Base-by-base conservation (phyloP, 2,888 invertebrate genomes). In the Pammene aurita region DNA sequence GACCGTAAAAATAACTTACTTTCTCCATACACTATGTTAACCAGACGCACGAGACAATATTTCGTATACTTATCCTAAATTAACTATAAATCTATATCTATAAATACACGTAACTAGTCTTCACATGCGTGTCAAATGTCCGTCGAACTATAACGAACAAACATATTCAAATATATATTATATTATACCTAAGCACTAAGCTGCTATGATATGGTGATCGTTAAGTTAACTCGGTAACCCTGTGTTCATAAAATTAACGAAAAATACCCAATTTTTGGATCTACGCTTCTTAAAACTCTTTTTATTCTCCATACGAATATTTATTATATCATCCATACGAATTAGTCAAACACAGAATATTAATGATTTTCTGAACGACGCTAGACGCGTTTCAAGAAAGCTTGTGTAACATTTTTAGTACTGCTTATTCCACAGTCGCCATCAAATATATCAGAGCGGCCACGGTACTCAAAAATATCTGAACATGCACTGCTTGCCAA, bases 31-130 rank as follows among this genome's bases (percentile, higher is more conserved):
- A 38, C 61, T 50, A 18, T 52, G 16, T 35, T 0, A 16, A 38
- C 38, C 50, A 52, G 38, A 55, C 61, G 38, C 38, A 2, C 6
- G 26, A 34, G 55, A 56, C 41, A 46, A 14, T 48, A 57, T 48
- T 62, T 67, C 46, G 61, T 67, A 67, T 56, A 62, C 62, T 62
- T 61, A 48, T 46, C 42, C 48, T 16, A 62, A 56, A 63, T 58
- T 55, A 67, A 61, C 38, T 56, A 35, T 66, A 46, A 35, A 62
- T 63, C 14, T 66, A 64, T 60, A 62, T 61, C 55, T 62, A 26
- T 61, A 48, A 61, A 38, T 48, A 26, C 65, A 55, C 69, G 60
- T 69, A 60, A 65, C 69, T 69, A 69, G 69, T 69, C 69, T 64
- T 69, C 52, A 55, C 35, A 69, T 48, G 35, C 69, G 69, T 69